A percentile compares a stretch with the other conserved stretches of the same genome.
These are phyloP conservation scores for Cordilura impudica DNA, from an alignment of 2,888 invertebrate species.

Conservation along the genomic window DNA sequence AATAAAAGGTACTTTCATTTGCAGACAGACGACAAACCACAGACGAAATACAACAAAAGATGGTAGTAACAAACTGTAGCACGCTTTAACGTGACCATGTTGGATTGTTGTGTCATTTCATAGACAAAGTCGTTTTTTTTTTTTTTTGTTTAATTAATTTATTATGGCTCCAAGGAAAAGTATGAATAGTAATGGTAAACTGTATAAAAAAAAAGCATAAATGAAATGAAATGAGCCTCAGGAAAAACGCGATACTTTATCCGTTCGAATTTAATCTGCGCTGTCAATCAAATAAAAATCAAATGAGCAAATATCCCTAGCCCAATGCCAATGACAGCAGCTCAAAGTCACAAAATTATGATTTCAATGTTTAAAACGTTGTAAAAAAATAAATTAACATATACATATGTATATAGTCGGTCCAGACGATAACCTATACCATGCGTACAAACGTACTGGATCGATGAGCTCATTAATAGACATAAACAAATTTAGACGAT, in stretches of 20 bases:
- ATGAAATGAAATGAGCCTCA: background rate
- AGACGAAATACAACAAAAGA: background rate
- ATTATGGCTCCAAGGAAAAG: conserved; percentile 7
- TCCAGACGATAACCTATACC: no score
- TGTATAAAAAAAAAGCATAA: background rate
- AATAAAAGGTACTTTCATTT: conserved; percentile 29
- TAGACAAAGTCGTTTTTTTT: background rate
- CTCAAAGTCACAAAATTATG: no score
- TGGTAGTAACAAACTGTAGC: background rate
- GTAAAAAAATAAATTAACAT: no score
- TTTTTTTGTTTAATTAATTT: conserved; percentile 32
- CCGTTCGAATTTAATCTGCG: background rate
- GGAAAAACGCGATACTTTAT: background rate
- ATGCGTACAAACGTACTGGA: no score
- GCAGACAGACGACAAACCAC: background rate
- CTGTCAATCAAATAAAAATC: no score
- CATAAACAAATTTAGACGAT: no score
- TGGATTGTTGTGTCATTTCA: background rate
- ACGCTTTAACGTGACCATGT: conserved; percentile 9
- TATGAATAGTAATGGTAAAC: background rate
- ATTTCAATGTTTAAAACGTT: no score
- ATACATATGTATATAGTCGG: no score
- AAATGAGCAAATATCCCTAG: no score
- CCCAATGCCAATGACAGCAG: no score
- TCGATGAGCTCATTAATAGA: no score